Conservation (phyloP, 2,888 invertebrate genomes). For the Cephus pygmeus region DNA sequence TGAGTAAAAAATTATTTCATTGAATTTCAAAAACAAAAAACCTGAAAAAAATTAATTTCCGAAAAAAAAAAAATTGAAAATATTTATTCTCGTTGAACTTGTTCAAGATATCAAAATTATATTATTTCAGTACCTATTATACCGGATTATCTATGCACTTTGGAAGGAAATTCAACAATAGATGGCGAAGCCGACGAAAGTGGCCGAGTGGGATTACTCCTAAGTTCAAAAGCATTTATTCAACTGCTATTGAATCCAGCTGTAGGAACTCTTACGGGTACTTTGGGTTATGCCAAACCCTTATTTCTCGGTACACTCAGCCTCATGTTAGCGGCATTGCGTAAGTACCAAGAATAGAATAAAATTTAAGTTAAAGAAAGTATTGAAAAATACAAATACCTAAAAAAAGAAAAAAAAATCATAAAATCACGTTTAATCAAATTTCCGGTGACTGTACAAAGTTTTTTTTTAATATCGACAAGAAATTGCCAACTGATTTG, state of each 20-base stretch:
- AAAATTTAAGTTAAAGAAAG: not conserved
- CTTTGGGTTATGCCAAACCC: slow-evolving; percentile 76
- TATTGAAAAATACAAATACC: not conserved
- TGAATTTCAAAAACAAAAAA: not conserved
- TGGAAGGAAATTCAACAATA: slow-evolving; percentile 63
- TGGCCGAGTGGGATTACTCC: slow-evolving; percentile 74
- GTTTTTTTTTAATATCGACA: not conserved
- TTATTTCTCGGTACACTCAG: slow-evolving; percentile 77
- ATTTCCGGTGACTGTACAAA: too few relatives aligned
- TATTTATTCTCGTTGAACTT: not conserved
- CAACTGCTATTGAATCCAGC: slow-evolving; percentile 83
- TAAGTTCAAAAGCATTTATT: slow-evolving; percentile 83
- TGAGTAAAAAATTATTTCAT: slow-evolving; percentile 66
- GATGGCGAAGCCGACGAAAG: slow-evolving; percentile 70
- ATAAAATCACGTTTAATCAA: too few relatives aligned
- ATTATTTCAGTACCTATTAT: slow-evolving; percentile 79
- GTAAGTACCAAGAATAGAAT: slow-evolving; percentile 67
- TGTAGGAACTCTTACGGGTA: slow-evolving; percentile 76
- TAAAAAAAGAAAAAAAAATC: not conserved
- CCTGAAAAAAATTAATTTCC: not conserved
- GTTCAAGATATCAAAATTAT: not conserved
- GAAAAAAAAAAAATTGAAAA: not conserved
- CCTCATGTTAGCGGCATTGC: slow-evolving; percentile 74
- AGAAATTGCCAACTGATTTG: not conserved
- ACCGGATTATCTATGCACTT: slow-evolving; percentile 78